These are phyloP conservation scores for Netelia inedita DNA, from an alignment of 2,888 invertebrate genomes.

Conservation along the genomic window DNA sequence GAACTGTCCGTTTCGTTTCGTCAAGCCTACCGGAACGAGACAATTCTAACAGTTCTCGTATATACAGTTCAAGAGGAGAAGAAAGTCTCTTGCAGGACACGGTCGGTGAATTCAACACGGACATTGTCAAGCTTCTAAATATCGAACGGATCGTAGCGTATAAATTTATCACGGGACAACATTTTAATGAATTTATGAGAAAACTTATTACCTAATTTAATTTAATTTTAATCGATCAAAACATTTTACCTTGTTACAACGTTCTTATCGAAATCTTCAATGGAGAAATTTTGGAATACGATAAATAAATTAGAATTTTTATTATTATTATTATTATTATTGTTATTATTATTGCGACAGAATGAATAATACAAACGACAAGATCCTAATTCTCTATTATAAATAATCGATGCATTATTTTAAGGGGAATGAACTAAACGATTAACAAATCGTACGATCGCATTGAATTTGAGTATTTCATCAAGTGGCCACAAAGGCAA, in stretches of 20 bases:
- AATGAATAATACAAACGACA: slow-evolving; percentile 12
- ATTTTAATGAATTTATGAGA: slow-evolving; percentile 1
- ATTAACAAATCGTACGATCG: slow-evolving; percentile 25
- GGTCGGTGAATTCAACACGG: slow-evolving; percentile 75
- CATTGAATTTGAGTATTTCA: slow-evolving; percentile 39
- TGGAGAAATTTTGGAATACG: neutral
- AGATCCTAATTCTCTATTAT: slow-evolving; percentile 26
- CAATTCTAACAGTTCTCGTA: slow-evolving; percentile 69
- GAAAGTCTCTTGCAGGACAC: slow-evolving; percentile 75
- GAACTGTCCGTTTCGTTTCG: slow-evolving; percentile 50
- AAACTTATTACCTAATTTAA: neutral
- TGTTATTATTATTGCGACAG: neutral
- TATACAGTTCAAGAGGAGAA: slow-evolving; percentile 60
- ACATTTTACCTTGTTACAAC: too few relatives aligned
- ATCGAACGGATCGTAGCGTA: neutral
- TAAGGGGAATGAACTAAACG: slow-evolving; percentile 20
- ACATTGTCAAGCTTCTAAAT: slow-evolving; percentile 14
- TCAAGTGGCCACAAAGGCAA: slow-evolving; percentile 1
- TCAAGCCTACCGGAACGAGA: slow-evolving; percentile 65
- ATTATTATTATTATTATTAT: neutral
- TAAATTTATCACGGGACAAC: slow-evolving; percentile 20
- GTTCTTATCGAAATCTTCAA: too few relatives aligned
- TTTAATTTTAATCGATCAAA: too few relatives aligned
- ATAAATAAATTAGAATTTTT: slow-evolving; percentile 5
- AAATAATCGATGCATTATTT: slow-evolving; percentile 25